phyloP scores from a whole-genome alignment of 2,113 vertebrate species.

The Hyaena hyaena region DNA sequence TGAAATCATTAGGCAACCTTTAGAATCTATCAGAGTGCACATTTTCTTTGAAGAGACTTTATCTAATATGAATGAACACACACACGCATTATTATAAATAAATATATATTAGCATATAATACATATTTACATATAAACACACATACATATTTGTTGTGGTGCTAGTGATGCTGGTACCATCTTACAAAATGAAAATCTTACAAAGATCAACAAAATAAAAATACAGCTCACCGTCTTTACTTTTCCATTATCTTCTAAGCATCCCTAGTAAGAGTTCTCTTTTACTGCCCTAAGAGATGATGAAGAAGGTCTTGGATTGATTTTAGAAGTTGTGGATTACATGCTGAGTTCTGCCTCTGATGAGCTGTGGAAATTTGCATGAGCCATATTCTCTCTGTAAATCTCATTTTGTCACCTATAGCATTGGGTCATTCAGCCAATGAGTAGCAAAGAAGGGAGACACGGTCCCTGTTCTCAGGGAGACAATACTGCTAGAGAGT shows the following conservation, averaged over 20 bases:
- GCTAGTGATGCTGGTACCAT: background rate
- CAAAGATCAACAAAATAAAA: background rate
- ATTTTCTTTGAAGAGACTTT: background rate
- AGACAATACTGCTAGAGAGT: background rate
- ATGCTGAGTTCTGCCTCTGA: background rate
- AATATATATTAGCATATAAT: background rate
- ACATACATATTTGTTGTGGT: background rate
- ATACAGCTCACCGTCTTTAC: background rate
- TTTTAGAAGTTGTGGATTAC: background rate
- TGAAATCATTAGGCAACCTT: constrained; percentile 42
- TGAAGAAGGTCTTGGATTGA: background rate
- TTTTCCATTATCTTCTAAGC: background rate
- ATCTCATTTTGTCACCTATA: background rate
- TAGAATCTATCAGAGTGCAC: background rate
- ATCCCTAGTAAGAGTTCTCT: background rate
- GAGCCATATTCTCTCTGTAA: background rate
- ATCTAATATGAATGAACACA: background rate
- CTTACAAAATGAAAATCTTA: constrained; percentile 20
- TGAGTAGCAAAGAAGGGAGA: background rate
- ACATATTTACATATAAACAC: background rate
- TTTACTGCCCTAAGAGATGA: background rate
- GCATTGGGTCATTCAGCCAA: background rate
- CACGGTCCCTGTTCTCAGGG: background rate
- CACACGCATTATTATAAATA: background rate
- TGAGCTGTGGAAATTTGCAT: background rate